Evolutionary conservation across 2,888 invertebrate genomes (phyloP), one percentile per base, ranked within the genome.

Genomic region (Nematopogon swammerdamellus): DNA sequence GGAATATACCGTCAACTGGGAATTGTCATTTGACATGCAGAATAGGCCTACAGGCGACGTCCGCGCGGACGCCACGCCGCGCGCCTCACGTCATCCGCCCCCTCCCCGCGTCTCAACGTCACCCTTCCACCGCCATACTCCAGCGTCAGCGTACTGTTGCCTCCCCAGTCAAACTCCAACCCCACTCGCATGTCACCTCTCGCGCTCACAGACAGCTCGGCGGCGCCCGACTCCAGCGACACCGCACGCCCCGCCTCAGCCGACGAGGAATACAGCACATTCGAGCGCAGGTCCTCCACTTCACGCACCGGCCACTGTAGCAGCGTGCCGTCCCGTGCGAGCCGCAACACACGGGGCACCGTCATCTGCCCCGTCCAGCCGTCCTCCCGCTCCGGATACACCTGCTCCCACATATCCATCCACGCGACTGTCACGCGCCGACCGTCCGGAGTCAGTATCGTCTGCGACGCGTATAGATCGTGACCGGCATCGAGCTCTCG

Each of bases 401-500:
- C 44, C 18, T 63, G 53, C 3, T 72, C 71, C 80, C 80, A 80
- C 72, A 72, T 79, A 53, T 72, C 70, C 42, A 65, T 54, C 80
- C 80, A 80, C 11, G 70, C 74, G 3, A 79, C 56, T 3, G 72
- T 49, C 43, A 79, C 54, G 52, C 76, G 65, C 1, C 67, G 59
- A 0, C 63, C 60, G 2, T 50, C 3, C 6, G 58, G 48, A 51
- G 69, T 69, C 19, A 63, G 45, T 18, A 69, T 60, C 2, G 71
- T 66, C 57, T 80, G 77, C 2, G 76, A 69, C 2, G 80, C 80
- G 52, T 80, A 81, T 51, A 70, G 70, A 53, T 80, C 80, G 54
- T 74, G 72, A 1, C 80, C 72, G 36, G 62, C 57, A 52, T 76
- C 76, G 11, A 76, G 53, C 54, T 74, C 73, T 14, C 44, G 54